Conservation (phyloP, 2,797 vertebrate genomes). For the Gephyroberyx darwinii region DNA sequence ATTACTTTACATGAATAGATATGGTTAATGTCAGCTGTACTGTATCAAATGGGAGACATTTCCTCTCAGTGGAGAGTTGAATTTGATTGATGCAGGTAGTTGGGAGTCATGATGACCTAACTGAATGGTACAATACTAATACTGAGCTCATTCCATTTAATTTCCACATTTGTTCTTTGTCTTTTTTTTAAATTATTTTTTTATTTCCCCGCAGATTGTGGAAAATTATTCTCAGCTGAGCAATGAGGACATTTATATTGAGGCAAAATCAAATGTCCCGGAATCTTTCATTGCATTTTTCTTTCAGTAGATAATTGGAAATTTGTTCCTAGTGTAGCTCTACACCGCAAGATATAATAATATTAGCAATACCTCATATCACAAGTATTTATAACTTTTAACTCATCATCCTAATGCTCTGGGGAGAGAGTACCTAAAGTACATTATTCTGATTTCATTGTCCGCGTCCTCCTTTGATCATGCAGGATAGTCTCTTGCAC, state of each 20-base stretch:
- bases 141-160: conserved; percentile 25
- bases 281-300: conserved; percentile 9
- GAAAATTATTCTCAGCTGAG: conserved; percentile 22
- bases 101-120: conserved; percentile 13
- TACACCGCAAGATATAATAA: background rate
- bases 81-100: conserved; percentile 20
- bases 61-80: background rate
- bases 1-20: conserved; percentile 28
- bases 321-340: background rate
- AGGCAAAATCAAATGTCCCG: conserved; percentile 5
- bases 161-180: background rate
- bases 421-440: conserved; percentile 16
- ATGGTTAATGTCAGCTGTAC: conserved; percentile 13
- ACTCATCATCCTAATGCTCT: conserved; percentile 12
- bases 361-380: conserved; percentile 5
- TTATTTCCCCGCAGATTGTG: background rate
- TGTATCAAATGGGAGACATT: background rate
- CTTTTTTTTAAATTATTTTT: background rate
- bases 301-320: background rate
- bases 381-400: background rate
- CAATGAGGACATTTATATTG: background rate
- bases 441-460: conserved; percentile 40
- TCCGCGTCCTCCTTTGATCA: conserved; percentile 58
- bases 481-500: conserved; percentile 41
- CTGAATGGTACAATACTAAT: conserved; percentile 21